A percentile compares a stretch with the other conserved stretches of the same genome.
These are phyloP conservation scores for Acromyrmex echinatior DNA, from an alignment of 1,140 invertebrate genomes.

Conservation along the genomic window DNA sequence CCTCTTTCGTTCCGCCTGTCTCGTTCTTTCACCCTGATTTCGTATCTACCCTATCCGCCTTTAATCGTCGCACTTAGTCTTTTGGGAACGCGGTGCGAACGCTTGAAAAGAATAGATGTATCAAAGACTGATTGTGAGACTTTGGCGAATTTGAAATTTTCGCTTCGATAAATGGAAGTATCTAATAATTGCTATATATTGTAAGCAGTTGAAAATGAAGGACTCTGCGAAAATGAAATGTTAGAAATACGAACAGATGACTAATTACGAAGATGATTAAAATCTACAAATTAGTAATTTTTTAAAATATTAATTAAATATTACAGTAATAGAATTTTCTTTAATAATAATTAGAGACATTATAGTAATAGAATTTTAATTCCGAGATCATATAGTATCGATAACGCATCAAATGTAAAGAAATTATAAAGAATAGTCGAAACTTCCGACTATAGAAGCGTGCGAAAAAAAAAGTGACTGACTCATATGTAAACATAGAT, in stretches of 20 bases:
- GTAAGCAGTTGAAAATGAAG: neutral
- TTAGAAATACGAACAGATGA: neutral
- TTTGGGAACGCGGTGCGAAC: neutral
- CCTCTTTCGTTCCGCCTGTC: conserved; percentile 54
- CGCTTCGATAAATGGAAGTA: neutral
- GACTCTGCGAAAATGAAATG: neutral
- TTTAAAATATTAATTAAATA: neutral
- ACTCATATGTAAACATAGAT: neutral
- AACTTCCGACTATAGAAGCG: neutral
- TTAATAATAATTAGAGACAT: conserved; percentile 11
- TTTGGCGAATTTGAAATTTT: neutral
- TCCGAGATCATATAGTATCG: neutral
- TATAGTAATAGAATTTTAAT: neutral
- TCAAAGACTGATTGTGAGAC: neutral
- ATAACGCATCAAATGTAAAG: neutral
- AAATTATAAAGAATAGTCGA: conserved; percentile 29
- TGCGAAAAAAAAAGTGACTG: neutral
- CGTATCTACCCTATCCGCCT: conserved; percentile 1
- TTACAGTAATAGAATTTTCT: neutral
- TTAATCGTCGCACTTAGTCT: conserved; percentile 36
- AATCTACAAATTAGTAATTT: neutral
- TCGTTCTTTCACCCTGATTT: conserved; percentile 35
- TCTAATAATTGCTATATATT: neutral
- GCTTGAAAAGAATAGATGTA: neutral
- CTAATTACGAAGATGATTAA: too few species aligned